Base-by-base conservation (phyloP, 2,797 vertebrate genomes). In the Amazonetta brasiliensis region DNA sequence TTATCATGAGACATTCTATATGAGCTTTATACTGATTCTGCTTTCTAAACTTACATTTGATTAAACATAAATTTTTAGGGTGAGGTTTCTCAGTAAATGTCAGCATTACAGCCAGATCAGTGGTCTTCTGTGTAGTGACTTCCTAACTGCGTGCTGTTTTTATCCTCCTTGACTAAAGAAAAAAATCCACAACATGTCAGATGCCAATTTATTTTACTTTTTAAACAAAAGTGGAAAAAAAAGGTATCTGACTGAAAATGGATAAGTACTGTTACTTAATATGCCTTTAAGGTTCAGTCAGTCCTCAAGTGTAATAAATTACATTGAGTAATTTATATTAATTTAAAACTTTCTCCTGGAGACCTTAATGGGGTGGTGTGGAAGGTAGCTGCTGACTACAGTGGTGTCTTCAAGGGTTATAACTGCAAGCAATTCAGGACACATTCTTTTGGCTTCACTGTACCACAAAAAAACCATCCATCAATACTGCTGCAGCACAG, bases 171-270 rank as follows among this genome's bases (percentile, higher is more conserved):
- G 12, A n/a, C 14, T 30, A 79, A 83, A 89, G 12, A 41, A 87
- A 41, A 66, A 44, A 3, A 87, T 21, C 37, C 17, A 10, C 62
- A 41, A 33, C 48, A 50, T 31, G 8, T 73, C 69, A 90, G 44
- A 60, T 64, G 30, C 33, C 23, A 23, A 19, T 60, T 72, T 64
- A 55, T 66, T 90, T 43, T 59, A 12, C 55, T 71, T 82, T 22
- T 46, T 46, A 17, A 9, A 81, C 75, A 39, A 3, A 5, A 19
- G 3, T 1, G 0, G 0, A 2, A 18, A 39, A 60, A 46, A 66
- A 55, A 44, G 43, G 31, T 48, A 9, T 63, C 28, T 75, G 31
- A 22, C 33, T 48, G 50, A 62, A 88, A 94, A 67, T 19, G 78
- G 71, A 9, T 43, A 73, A 46, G 20, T 87, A 11, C 25, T 39